Base-by-base conservation (phyloP, 1,140 invertebrate genomes). In the Lucilia sericata region DNA sequence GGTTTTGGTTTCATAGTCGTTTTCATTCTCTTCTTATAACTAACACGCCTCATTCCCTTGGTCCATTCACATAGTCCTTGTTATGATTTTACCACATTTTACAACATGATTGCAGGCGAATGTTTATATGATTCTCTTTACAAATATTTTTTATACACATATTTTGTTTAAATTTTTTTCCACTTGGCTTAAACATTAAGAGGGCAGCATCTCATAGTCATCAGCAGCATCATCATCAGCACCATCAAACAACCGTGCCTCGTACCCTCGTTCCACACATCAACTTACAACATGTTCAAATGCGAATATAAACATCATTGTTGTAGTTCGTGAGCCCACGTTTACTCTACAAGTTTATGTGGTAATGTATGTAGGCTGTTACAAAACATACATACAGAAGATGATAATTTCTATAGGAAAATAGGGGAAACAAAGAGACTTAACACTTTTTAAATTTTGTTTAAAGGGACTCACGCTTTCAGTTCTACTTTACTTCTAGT, bases 1-100 rank as follows among this genome's bases (percentile, higher is more conserved):
- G 75, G 75, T 78, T 78, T 78, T 42, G n/a, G 75, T 78, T 42
- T 78, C 75, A 47, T 60, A 60, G 55, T 60, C 55, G 55, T 60
- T 60, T 60, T 60, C 55, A 60, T 60, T 60, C 55, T 60, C 55
- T 42, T 42, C 42, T 42, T 42, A 42, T 30, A 30, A 2, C 25
- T 30, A 30, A 30, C 25, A 30, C 42, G 10, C 42, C 42, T 10
- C 42, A 10, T 42, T 42, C 42, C 5, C 5, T 42, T 42, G 42
- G 42, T 10, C 42, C 42, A 42, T 7, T 42, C 42, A 60, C 51
- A 30, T 9, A 60, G 55, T 60, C 55, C 55, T 60, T 60, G 55
- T 60, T 60, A 60, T 60, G 55, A 60, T 60, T 60, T 60, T 60
- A 60, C 55, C 55, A 60, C 55, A 60, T 60, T 60, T n/a, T 60